phyloP scores from a whole-genome alignment of 2,797 vertebrate species.

The Onychomys leucogaster region DNA sequence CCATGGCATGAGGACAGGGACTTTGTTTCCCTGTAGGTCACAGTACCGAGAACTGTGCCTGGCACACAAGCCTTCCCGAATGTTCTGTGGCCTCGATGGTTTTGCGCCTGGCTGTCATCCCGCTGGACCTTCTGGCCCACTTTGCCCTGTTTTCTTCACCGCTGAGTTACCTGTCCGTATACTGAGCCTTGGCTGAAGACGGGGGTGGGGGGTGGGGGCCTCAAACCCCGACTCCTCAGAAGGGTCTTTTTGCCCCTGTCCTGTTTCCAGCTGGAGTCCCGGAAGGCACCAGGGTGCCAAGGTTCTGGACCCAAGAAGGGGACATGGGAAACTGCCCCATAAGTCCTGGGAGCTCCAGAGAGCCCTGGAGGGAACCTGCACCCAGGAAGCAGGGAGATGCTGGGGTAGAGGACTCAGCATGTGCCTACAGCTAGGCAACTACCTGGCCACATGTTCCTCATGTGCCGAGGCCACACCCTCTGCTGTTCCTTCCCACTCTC shows the following conservation, averaged over 20 bases:
- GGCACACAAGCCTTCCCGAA: not conserved
- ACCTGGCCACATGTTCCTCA: not conserved
- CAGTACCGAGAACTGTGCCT: not conserved
- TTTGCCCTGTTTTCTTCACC: not conserved
- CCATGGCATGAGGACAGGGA: not conserved
- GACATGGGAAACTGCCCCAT: not conserved
- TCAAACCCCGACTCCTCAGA: not conserved
- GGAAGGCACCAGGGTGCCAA: not conserved
- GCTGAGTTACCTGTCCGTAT: not conserved
- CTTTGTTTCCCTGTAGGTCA: not conserved
- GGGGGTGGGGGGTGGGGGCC: too few species aligned
- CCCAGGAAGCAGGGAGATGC: not conserved
- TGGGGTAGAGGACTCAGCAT: not conserved
- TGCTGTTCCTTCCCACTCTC: not conserved
- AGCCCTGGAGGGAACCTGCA: not conserved
- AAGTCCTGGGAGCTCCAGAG: too few species aligned
- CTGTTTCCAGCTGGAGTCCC: not conserved
- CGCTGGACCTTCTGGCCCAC: not conserved
- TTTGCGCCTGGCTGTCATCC: accelerated
- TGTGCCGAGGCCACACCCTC: not conserved
- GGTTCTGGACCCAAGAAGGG: not conserved
- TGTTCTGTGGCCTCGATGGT: not conserved
- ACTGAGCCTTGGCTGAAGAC: not conserved
- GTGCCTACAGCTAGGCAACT: not conserved
- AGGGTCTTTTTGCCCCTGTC: not conserved